Evolutionary conservation across 37 sponge, comb jelly and placozoan genomes (phyloP), one percentile per base, ranked within the genome.

Genomic region (Halisarca cf. caerulea): DNA sequence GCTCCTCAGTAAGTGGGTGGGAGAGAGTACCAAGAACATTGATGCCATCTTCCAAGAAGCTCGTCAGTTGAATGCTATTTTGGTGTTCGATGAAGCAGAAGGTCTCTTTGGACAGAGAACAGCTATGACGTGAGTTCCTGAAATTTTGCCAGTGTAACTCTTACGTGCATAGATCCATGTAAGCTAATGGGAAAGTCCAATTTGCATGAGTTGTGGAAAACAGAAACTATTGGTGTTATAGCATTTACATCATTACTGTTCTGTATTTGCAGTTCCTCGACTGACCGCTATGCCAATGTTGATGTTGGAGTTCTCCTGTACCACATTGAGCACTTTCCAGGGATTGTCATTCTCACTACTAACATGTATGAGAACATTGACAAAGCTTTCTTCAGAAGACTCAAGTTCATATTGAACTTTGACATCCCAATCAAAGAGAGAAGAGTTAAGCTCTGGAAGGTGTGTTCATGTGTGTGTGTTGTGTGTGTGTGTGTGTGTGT

Each of bases 1-100:
- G 61, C 83, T 94, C 81, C 72, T 94, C 43, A 94, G 94, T 68
- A 94, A 94, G 69, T 94, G 94, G 94, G 94, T 94, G 35, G 94
- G 94, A 34, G 91, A 94, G 81, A 94, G 94, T 60, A 88, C 91
- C 27, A 94, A 94, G 81, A 94, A 94, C 71, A 94, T 94, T 68
- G 91, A 94, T 62, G 83, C 94, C 45, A 88, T 94, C 36, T 94
- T 94, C 74, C 89, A 94, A 36, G 95, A 94, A 44, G 92, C 91
- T 15, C 51, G 89, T 15, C 72, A 81, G 45, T 47, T 79, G 54
- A 91, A 94, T 84, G 95, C 95, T 53, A 94, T 94, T 28, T 80
- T 94, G 23, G 89, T 94, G 43, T 94, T 94, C 83, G 95, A 94
- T 66, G 95, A 91, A 57, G 89, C 90, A 47, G 95, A 94, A 53